Percentiles rank a stretch among this genome's conserved stretches.
Conservation (phyloP, 2,797 vertebrate species). For the Onychomys leucogaster region DNA sequence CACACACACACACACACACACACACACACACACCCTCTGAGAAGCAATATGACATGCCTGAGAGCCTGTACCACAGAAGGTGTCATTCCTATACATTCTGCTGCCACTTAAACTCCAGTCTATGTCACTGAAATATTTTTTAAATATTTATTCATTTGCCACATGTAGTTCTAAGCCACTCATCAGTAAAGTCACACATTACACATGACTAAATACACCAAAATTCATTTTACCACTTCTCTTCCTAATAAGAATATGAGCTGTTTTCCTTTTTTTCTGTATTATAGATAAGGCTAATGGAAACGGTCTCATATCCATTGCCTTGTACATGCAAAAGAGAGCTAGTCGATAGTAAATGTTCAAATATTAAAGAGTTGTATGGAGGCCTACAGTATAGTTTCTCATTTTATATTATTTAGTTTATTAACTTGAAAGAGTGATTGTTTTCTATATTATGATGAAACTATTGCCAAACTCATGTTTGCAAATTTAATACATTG, state of each 20-base stretch:
- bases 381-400: background rate
- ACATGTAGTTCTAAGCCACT: background rate
- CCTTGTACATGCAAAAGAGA: background rate
- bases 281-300: background rate
- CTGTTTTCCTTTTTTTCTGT: background rate
- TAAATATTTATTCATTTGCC: background rate
- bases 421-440: background rate
- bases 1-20: background rate
- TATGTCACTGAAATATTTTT: conserved; percentile 1
- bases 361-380: background rate
- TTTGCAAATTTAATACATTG: conserved; percentile 33
- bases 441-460: background rate
- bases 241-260: background rate
- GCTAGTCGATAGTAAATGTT: background rate
- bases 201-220: background rate
- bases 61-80: background rate
- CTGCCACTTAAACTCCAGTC: background rate
- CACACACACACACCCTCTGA: background rate
- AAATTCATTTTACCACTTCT: background rate
- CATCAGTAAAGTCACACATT: background rate
- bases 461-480: background rate
- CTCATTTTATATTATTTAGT: conserved; percentile 8
- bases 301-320: background rate
- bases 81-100: background rate
- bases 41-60: background rate